phyloP scores from a whole-genome alignment of 2,797 vertebrate genomes.

The Galagoides demidoff region DNA sequence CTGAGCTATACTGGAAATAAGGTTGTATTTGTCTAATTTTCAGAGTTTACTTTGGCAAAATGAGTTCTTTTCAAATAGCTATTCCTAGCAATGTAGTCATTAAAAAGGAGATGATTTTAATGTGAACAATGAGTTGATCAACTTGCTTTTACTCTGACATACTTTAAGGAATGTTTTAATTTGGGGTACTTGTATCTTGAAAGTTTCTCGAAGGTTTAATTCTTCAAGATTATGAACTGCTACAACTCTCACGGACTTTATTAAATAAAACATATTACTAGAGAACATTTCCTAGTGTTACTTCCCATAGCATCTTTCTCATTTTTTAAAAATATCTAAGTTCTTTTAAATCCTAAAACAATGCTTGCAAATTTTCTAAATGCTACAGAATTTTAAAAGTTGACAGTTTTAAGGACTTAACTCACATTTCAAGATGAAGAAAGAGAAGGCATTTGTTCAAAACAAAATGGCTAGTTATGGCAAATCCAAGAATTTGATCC shows the following conservation, averaged over 20 bases:
- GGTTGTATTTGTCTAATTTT: slow-evolving; percentile 51
- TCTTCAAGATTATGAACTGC: slow-evolving; percentile 13
- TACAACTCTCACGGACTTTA: background rate
- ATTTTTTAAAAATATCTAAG: background rate
- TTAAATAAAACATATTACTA: background rate
- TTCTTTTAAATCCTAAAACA: background rate
- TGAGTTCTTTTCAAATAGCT: background rate
- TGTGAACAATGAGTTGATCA: background rate
- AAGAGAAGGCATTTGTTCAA: background rate
- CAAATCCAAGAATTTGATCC: background rate
- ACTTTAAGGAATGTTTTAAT: slow-evolving; percentile 56
- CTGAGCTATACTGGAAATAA: background rate
- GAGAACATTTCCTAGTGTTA: slow-evolving; percentile 26
- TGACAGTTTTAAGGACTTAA: background rate
- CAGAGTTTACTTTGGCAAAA: background rate
- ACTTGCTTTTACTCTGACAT: slow-evolving; percentile 5
- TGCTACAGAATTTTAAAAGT: background rate
- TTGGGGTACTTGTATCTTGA: background rate
- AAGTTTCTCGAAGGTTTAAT: background rate
- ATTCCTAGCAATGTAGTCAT: background rate
- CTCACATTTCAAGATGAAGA: background rate
- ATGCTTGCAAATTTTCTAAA: background rate
- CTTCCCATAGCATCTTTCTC: background rate
- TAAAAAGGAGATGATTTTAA: background rate
- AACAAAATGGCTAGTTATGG: background rate